A percentile compares a stretch with the other conserved stretches of the same genome.
phyloP scores from a whole-genome alignment of 2,797 vertebrate genomes.

The Karalla daura region DNA sequence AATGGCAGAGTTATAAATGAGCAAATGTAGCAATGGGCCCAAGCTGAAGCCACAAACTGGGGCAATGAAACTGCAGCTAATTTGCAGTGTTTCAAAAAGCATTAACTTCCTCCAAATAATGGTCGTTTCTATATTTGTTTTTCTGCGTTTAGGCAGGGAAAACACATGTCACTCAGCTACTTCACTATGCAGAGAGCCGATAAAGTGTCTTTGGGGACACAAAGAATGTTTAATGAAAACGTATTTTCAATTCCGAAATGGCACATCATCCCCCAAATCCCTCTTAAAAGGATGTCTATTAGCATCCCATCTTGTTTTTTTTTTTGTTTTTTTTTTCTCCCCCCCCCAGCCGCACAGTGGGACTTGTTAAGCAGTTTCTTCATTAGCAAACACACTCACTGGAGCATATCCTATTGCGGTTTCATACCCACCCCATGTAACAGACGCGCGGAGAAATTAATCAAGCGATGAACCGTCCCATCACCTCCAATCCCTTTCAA shows the following conservation, averaged over 20 bases:
- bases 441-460: conserved; percentile 43
- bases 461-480: conserved; percentile 49
- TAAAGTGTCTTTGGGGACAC: conserved; percentile 4
- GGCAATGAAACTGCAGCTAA: no score
- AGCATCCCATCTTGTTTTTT: neutral
- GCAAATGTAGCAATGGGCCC: no score
- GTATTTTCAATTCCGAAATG: neutral
- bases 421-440: conserved; percentile 17
- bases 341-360: neutral
- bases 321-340: no score
- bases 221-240: neutral
- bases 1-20: no score
- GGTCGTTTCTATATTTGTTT: neutral
- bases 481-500: conserved; percentile 42
- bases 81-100: no score
- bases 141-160: neutral
- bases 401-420: conserved; percentile 12
- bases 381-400: conserved; percentile 30
- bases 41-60: no score
- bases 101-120: neutral
- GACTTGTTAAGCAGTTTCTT: conserved; percentile 29
- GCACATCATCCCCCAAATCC: neutral
- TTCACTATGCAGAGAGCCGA: neutral
- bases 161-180: neutral
- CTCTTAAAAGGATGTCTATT: neutral